phyloP scores from a whole-genome alignment of 2,113 vertebrate genomes.

The Chamaetylas fuelleborni region DNA sequence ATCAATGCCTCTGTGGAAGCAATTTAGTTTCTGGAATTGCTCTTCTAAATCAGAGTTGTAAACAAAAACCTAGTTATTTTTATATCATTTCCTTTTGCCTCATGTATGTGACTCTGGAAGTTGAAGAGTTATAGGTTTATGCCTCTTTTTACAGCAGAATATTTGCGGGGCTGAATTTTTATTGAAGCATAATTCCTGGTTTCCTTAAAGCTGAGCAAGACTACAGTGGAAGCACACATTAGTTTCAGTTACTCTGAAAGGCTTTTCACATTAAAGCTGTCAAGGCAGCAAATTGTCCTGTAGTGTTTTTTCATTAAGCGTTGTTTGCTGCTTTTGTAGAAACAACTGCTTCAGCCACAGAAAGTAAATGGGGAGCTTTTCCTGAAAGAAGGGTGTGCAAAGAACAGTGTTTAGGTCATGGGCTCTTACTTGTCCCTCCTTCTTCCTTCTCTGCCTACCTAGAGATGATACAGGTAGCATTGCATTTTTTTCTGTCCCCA shows the following conservation, averaged over 20 bases:
- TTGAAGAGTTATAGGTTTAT: slow-evolving; percentile 44
- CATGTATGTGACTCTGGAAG: not conserved
- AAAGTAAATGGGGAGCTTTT: not conserved
- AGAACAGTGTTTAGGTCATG: not conserved
- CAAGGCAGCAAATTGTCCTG: not conserved
- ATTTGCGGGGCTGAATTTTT: slow-evolving; percentile 53
- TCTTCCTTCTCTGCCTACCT: not conserved
- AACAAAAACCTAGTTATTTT: slow-evolving; percentile 64
- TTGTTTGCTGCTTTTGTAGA: not conserved
- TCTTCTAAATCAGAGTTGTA: slow-evolving; percentile 60
- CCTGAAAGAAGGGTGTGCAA: not conserved
- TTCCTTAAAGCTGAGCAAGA: slow-evolving; percentile 30
- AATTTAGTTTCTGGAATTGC: slow-evolving; percentile 62
- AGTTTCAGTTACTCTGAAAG: not conserved
- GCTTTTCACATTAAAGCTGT: not conserved
- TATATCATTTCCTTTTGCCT: slow-evolving; percentile 40
- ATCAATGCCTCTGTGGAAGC: slow-evolving; percentile 49
- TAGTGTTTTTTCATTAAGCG: not conserved
- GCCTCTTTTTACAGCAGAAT: slow-evolving; percentile 53
- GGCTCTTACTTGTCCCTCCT: not conserved
- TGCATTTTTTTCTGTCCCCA: not conserved
- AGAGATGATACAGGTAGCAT: not conserved
- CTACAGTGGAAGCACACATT: not conserved
- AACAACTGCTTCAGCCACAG: not conserved
- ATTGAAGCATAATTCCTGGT: slow-evolving; percentile 49